phyloP scores from a whole-genome alignment of 2,797 vertebrate species.

The Siniperca scherzeri region DNA sequence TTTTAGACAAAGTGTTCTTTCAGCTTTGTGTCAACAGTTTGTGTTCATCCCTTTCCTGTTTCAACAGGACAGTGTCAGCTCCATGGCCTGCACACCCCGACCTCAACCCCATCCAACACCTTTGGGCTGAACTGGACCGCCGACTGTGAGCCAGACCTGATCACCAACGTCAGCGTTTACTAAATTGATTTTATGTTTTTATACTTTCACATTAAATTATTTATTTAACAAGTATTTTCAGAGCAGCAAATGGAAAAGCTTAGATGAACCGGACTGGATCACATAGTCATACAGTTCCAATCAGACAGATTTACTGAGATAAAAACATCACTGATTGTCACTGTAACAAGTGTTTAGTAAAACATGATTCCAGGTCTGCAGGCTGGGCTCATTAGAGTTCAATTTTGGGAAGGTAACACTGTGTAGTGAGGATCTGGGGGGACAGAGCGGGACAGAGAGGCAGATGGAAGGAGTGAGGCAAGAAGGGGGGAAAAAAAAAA shows the following conservation, averaged over 20 bases:
- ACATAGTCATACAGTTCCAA: background rate
- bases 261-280: background rate
- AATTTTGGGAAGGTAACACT: background rate
- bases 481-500: too few species aligned
- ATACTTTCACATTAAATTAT: background rate
- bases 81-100: too few species aligned
- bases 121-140: background rate
- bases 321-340: conserved; percentile 1
- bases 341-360: background rate
- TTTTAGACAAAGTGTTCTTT: too few species aligned
- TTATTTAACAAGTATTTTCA: too few species aligned
- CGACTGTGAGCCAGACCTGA: too few species aligned
- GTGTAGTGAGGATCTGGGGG: background rate
- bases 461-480: conserved; percentile 14
- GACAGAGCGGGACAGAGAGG: background rate
- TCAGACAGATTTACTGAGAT: background rate
- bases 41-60: too few species aligned
- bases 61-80: too few species aligned
- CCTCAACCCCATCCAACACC: background rate
- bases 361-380: conserved; percentile 1
- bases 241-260: background rate
- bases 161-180: too few species aligned
- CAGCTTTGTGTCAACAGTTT: too few species aligned
- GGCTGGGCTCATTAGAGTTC: background rate
- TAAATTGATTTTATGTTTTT: background rate